phyloP scores from a whole-genome alignment of 2,888 invertebrate genomes.

The Microctonus aethiopoides region DNA sequence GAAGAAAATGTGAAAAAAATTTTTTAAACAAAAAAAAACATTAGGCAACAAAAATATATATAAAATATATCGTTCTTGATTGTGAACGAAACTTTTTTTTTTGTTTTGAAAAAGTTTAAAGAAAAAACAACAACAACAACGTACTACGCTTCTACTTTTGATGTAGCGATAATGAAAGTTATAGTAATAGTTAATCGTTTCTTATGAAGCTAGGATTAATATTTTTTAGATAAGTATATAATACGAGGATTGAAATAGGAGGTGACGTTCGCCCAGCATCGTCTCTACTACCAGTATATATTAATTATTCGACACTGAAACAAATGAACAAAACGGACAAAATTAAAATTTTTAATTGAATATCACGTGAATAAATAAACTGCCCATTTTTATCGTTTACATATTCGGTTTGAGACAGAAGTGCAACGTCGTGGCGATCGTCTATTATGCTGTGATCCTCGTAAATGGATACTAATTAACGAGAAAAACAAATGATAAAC shows the following conservation, averaged over 20 bases:
- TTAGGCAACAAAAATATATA: slow-evolving; percentile 27
- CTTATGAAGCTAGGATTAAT: slow-evolving; percentile 56
- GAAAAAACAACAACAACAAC: slow-evolving; percentile 46
- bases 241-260: slow-evolving; percentile 41
- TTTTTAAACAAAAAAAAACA: slow-evolving; percentile 24
- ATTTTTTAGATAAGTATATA: slow-evolving; percentile 56
- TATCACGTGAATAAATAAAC: slow-evolving; percentile 28
- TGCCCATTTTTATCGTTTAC: background rate
- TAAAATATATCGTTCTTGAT: slow-evolving; percentile 43
- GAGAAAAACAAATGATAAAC: slow-evolving; percentile 27
- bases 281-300: slow-evolving; percentile 34
- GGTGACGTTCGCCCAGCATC: slow-evolving; percentile 36
- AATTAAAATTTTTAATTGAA: slow-evolving; percentile 29
- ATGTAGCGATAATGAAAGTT: slow-evolving; percentile 59
- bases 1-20: slow-evolving; percentile 4
- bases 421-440: background rate
- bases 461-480: slow-evolving; percentile 28
- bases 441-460: slow-evolving; percentile 1
- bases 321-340: background rate
- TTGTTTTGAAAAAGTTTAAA: slow-evolving; percentile 28
- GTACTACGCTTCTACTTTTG: slow-evolving; percentile 64
- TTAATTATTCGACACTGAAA: slow-evolving; percentile 26
- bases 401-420: background rate
- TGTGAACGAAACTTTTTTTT: slow-evolving; percentile 50
- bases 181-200: slow-evolving; percentile 60